These are phyloP conservation scores for Mellilla xanthometata DNA, from an alignment of 2,888 invertebrate genomes.

Conservation along the genomic window DNA sequence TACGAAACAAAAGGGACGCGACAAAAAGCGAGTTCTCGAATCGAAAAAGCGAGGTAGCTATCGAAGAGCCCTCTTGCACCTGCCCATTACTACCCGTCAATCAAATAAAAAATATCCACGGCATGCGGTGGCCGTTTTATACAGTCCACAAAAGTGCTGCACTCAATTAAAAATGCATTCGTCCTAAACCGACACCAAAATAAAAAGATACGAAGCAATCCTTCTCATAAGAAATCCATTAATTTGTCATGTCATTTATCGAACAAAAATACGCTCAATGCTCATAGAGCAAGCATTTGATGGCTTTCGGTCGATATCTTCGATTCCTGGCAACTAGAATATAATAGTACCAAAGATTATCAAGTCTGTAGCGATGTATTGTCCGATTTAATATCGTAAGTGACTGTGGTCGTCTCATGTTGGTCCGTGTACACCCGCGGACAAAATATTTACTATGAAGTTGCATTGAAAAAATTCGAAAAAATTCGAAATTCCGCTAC, in stretches of 20 bases:
- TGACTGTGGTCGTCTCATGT: constrained; percentile 53
- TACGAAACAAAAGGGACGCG: constrained; percentile 53
- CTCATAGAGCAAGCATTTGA: constrained; percentile 10
- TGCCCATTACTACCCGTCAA: constrained; percentile 81
- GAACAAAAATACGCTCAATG: constrained; percentile 40
- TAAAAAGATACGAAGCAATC: constrained; percentile 69
- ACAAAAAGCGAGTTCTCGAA: constrained; percentile 64
- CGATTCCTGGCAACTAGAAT: constrained; percentile 69
- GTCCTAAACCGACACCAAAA: constrained; percentile 73
- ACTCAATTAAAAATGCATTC: constrained; percentile 83
- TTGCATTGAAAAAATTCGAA: too few species aligned
- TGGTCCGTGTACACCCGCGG: constrained; percentile 43
- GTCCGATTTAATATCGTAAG: constrained; percentile 71
- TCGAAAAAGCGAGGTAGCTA: constrained; percentile 78
- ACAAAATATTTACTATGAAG: constrained; percentile 28
- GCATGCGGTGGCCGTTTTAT: constrained; percentile 79
- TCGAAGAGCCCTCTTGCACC: constrained; percentile 69
- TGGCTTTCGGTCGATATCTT: constrained; percentile 43
- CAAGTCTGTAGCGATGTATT: constrained; percentile 60
- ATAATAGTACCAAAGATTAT: constrained; percentile 67
- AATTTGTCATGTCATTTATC: constrained; percentile 82
- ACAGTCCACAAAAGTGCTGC: constrained; percentile 80
- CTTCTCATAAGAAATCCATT: constrained; percentile 81
- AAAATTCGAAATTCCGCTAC: too few species aligned
- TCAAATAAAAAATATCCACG: constrained; percentile 77